Evolutionary conservation across 2,797 vertebrate genomes (phyloP), one percentile per base, ranked within the genome.

Genomic region (Syndactyla subalaris): DNA sequence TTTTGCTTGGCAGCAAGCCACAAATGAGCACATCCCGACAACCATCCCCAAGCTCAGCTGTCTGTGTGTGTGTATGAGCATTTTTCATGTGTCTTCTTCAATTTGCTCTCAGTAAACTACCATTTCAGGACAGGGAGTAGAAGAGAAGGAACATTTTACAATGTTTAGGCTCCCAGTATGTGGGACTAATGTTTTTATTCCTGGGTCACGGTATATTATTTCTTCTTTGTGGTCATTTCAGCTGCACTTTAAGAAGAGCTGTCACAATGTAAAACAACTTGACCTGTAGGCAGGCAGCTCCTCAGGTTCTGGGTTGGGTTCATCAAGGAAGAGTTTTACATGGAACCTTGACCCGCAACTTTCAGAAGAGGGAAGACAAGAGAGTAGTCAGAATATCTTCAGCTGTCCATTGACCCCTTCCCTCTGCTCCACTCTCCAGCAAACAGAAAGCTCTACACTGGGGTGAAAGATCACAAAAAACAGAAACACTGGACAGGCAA

Each of bases 361-460:
- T 45, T 70, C 46, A 45, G 39, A 52, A 20, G 32, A 54, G 9
- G 24, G 30, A 78, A 66, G 30, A 66, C 4, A 17, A 63, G 87
- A 82, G 32, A 5, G 14, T 46, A 67, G 26, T 38, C 18, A 51
- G 30, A 63, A 27, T 32, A 65, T 62, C 29, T 52, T 57, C 12
- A 19, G 12, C 9, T 49, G 27, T 18, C 24, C 10, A 43, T 88
- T 66, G 15, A 34, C 15, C 7, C n/a, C 15, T 2, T 77, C 45
- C 16, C 14, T 92, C 27, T 38, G 51, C 0, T 0, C 1, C 7
- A 4, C 4, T 43, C 17, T 7, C 4, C 30, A 80, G 0, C 14
- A 36, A 29, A 45, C 13, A 55, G 66, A 75, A 81, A 79, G 17
- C 26, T 84, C 46, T 17, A 36, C 1, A 1, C 8, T 82, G 67